Evolutionary conservation across 2,888 invertebrate species (phyloP).

Genomic region (Pollenia amentaria): DNA sequence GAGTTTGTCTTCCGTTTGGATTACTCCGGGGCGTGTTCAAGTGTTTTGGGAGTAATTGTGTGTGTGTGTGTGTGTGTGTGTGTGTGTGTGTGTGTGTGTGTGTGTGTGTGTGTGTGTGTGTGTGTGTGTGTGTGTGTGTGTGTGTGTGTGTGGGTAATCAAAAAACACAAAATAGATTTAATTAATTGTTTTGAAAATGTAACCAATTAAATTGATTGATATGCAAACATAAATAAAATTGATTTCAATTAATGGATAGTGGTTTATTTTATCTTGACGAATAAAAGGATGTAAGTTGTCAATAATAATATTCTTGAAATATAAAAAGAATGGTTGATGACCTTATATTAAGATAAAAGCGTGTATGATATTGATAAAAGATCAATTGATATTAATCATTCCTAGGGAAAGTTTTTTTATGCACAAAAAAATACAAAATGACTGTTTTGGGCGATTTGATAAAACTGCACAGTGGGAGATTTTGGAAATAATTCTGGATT

Average conservation of each 20-base stretch:
- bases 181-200: slow-evolving; percentile 30
- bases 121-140: background rate
- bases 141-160: background rate
- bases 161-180: background rate
- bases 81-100: background rate
- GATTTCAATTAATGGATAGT: slow-evolving; percentile 33
- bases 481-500: too few relatives aligned
- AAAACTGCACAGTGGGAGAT: too few relatives aligned
- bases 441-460: too few relatives aligned
- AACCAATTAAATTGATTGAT: slow-evolving; percentile 46
- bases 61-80: background rate
- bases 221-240: slow-evolving; percentile 39
- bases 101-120: background rate
- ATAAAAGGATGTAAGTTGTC: background rate
- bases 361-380: background rate
- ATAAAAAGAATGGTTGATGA: background rate
- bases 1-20: background rate
- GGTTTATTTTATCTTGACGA: background rate
- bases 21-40: background rate
- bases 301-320: background rate
- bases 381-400: too few relatives aligned
- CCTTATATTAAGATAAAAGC: background rate
- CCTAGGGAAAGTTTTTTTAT: too few relatives aligned
- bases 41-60: background rate
- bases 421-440: too few relatives aligned